Evolutionary conservation across 2,113 vertebrate genomes (phyloP).

Genomic region (Parus major): DNA sequence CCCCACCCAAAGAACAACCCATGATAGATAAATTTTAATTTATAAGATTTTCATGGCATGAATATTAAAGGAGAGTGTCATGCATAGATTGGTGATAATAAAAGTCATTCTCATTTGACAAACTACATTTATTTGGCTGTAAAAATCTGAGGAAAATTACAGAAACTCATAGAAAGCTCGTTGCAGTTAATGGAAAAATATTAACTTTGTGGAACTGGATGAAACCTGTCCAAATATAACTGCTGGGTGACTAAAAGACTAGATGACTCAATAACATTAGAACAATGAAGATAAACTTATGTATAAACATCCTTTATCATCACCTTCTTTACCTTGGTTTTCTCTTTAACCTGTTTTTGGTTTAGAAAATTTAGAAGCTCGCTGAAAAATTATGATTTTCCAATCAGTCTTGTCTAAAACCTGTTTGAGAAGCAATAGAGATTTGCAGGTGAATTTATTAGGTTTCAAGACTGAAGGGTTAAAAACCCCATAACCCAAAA

Average conservation of each 20-base stretch:
- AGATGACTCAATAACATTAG: background rate
- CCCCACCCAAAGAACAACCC: fast-evolving
- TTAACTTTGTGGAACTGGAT: background rate
- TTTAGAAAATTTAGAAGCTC: background rate
- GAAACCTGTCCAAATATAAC: background rate
- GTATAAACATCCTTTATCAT: background rate
- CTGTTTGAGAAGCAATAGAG: background rate
- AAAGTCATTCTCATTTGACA: background rate
- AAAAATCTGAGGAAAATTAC: background rate
- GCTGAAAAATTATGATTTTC: background rate
- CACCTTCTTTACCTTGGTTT: background rate
- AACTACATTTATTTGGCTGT: background rate
- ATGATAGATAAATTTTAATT: background rate
- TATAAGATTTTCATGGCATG: background rate
- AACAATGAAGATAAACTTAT: background rate
- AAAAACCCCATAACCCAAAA: background rate
- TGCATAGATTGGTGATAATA: background rate
- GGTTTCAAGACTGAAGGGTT: background rate
- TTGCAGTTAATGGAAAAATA: background rate
- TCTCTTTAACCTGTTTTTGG: background rate
- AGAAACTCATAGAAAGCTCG: background rate
- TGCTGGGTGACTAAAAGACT: background rate
- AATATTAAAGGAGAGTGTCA: background rate
- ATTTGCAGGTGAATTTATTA: background rate
- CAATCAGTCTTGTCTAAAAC: background rate